Conservation (phyloP, 2,888 invertebrate species). For the Dryobota labecula region DNA sequence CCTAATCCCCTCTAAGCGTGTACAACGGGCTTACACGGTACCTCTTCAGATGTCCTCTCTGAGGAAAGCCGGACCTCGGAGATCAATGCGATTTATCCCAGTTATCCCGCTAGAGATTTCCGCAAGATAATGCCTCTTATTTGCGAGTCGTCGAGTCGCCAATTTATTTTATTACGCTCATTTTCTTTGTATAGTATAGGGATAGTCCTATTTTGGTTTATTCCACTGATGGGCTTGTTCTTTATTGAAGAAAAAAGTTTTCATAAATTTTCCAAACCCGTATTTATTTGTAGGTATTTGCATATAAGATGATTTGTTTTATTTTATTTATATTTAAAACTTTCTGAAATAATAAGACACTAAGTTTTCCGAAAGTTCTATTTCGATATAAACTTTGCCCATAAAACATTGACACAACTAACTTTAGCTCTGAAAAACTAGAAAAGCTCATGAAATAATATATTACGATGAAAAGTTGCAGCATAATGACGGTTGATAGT, state of each 20-base stretch:
- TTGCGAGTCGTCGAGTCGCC: conserved; percentile 70
- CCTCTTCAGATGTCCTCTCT: conserved; percentile 81
- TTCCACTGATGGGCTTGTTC: conserved; percentile 2
- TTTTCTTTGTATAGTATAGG: conserved; percentile 58
- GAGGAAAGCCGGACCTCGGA: conserved; percentile 80
- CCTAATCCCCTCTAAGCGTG: conserved; percentile 84
- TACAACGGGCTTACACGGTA: conserved; percentile 85
- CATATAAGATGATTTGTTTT: background rate
- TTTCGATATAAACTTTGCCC: background rate
- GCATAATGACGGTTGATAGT: conserved; percentile 60
- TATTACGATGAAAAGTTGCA: conserved; percentile 63
- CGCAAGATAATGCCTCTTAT: conserved; percentile 79
- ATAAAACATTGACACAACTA: background rate
- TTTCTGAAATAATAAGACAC: background rate
- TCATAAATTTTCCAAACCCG: background rate
- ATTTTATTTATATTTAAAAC: background rate
- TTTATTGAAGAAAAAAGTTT: background rate
- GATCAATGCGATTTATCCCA: conserved; percentile 85
- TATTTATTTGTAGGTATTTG: conserved; percentile 4
- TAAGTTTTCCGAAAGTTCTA: conserved; percentile 20
- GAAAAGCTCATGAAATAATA: conserved; percentile 62
- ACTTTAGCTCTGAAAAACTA: conserved; percentile 22
- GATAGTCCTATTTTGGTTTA: conserved; percentile 47
- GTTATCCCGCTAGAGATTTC: conserved; percentile 74
- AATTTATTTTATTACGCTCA: conserved; percentile 68